phyloP scores from a whole-genome alignment of 2,113 vertebrate genomes.

The Strix aluco region DNA sequence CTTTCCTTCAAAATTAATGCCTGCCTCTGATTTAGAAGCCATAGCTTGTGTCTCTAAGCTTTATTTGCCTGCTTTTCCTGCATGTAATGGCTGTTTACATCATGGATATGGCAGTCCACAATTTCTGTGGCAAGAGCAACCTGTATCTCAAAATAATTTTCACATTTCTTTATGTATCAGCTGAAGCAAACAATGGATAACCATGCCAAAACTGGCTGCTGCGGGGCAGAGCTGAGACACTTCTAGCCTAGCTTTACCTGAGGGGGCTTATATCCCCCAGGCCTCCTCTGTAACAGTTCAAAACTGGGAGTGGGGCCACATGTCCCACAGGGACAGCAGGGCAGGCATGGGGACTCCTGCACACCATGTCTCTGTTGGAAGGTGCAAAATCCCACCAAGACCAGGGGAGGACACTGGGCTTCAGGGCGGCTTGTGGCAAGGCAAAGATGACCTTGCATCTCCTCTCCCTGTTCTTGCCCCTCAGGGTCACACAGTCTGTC shows the following conservation, averaged over 20 bases:
- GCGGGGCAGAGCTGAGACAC: not conserved
- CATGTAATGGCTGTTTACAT: not conserved
- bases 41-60: not conserved
- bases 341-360: not conserved
- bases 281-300: not conserved
- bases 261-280: not conserved
- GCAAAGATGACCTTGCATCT: not conserved
- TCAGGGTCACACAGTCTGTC: not conserved
- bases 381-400: not conserved
- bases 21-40: not conserved
- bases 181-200: not conserved
- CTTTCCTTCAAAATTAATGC: not conserved
- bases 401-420: not conserved
- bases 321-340: not conserved
- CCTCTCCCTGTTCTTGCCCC: not conserved
- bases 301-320: fast-evolving
- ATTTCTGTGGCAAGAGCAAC: not conserved
- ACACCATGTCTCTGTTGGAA: not conserved
- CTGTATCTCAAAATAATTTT: not conserved
- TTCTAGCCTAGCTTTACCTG: not conserved
- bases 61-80: not conserved
- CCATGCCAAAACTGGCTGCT: not conserved
- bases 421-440: not conserved
- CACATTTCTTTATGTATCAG: not conserved
- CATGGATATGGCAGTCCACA: not conserved